Evolutionary conservation across 2,888 invertebrate species (phyloP).

Genomic region (Meloe dianella): DNA sequence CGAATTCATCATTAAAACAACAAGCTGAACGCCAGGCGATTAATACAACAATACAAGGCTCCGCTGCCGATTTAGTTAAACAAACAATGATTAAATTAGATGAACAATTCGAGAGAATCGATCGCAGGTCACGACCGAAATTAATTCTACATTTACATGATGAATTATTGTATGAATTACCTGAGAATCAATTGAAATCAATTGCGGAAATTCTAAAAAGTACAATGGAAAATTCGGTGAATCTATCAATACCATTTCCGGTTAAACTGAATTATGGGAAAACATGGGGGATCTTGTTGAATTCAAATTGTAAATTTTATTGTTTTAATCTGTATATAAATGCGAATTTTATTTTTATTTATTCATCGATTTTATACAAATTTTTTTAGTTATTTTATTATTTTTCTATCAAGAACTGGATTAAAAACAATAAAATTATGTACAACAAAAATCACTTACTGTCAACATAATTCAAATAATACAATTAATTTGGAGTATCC

Average conservation of each 20-base stretch:
- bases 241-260: constrained; percentile 79
- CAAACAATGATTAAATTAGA: constrained; percentile 85
- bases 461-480: too few relatives aligned
- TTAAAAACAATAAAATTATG: constrained; percentile 6
- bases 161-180: constrained; percentile 92
- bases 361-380: constrained; percentile 7
- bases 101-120: constrained; percentile 59
- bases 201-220: constrained; percentile 71
- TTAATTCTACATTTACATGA: constrained; percentile 94
- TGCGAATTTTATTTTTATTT: neutral
- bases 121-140: constrained; percentile 59
- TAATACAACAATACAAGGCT: constrained; percentile 95
- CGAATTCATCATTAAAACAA: constrained; percentile 58
- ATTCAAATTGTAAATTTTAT: constrained; percentile 42
- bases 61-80: constrained; percentile 95
- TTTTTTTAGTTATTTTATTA: too few relatives aligned
- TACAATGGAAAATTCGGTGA: constrained; percentile 80
- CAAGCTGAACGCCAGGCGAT: constrained; percentile 96
- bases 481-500: neutral
- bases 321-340: constrained; percentile 14
- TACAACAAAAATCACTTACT: too few relatives aligned
- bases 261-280: constrained; percentile 85
- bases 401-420: too few relatives aligned
- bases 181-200: constrained; percentile 62
- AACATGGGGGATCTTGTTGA: constrained; percentile 76